Evolutionary conservation across 2,797 vertebrate genomes (phyloP), one percentile per base, ranked within the genome.

Genomic region (Labeo calbasu): DNA sequence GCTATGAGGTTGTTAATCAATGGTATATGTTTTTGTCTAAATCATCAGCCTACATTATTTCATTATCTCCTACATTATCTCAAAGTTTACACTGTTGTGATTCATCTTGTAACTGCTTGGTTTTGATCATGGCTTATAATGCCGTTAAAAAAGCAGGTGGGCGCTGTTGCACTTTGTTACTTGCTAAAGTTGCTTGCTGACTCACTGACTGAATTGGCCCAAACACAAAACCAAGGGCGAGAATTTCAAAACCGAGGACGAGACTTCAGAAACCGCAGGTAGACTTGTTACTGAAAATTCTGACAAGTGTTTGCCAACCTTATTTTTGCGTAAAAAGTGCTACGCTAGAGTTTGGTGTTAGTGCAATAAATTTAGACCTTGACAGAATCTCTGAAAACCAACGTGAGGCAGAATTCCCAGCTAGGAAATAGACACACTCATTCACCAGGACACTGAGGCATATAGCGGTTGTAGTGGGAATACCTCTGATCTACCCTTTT

Each of bases 401-500:
- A 83, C 46, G 51, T 15, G 23, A 77, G 81, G 61, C 25, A 57
- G 43, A 61, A 85, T 65, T 66, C 36, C 76, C 55, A 81, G 80
- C 40, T 63, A 59, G 77, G 32, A 76, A 72, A 81, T 70, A 85
- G 78, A 87, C 68, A 81, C 53, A 40, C 48, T n/a, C 46, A 28
- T 90, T 91, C 84, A 70, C 90, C 36, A 55, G 69, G 55, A 84
- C 77, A 89, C 87, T 85, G 89, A 25, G 82, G 91, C 91, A 90
- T 89, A 91, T 63, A 82, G 82, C 80, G 6, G 50, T 82, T 89
- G 92, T 91, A 88, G 78, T 87, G 93, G 92, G 92, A 93, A 89
- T 85, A 76, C 82, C 86, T 86, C 76, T 86, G 88, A 87, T 93
- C 88, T 90, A 85, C 79, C 69, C 88, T 86, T 88, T 53, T 81